phyloP scores from a whole-genome alignment of 2,113 vertebrate species.

The Isurus oxyrinchus region DNA sequence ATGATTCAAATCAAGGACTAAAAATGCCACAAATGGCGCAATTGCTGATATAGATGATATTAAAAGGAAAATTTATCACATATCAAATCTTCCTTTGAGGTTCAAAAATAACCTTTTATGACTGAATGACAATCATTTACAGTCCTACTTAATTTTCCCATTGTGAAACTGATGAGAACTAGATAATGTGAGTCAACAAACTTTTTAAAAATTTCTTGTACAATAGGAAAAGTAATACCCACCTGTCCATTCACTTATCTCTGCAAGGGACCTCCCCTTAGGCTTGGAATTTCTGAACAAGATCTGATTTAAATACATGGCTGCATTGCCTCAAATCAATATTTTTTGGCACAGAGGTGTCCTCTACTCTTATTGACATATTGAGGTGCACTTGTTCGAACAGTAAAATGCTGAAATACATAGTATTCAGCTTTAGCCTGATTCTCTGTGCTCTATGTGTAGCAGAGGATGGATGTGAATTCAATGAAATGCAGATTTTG shows the following conservation, averaged over 20 bases:
- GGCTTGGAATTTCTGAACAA: conserved; percentile 21
- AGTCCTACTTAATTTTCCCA: conserved; percentile 22
- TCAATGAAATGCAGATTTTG: accelerated
- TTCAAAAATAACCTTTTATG: conserved; percentile 28
- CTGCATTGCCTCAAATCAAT: not conserved
- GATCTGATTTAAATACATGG: not conserved
- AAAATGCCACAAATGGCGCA: conserved; percentile 21
- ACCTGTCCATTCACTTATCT: conserved; percentile 11
- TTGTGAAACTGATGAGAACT: not conserved
- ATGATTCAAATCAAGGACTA: not conserved
- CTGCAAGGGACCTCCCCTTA: conserved; percentile 5
- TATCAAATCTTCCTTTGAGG: conserved; percentile 33
- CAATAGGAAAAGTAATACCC: conserved; percentile 35
- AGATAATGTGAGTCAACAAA: conserved; percentile 29
- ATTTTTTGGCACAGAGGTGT: not conserved
- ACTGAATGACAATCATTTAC: conserved; percentile 8
- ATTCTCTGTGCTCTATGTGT: not conserved
- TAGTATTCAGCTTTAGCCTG: not conserved
- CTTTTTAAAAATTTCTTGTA: conserved; percentile 3
- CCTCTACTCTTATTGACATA: not conserved
- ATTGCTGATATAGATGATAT: conserved; percentile 3
- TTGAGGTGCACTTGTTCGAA: not conserved
- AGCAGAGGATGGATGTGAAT: accelerated
- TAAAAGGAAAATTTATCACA: not conserved
- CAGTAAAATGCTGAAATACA: conserved; percentile 12